These are phyloP conservation scores for Aphis craccivora DNA, from an alignment of 1,140 invertebrate genomes.

Conservation along the genomic window DNA sequence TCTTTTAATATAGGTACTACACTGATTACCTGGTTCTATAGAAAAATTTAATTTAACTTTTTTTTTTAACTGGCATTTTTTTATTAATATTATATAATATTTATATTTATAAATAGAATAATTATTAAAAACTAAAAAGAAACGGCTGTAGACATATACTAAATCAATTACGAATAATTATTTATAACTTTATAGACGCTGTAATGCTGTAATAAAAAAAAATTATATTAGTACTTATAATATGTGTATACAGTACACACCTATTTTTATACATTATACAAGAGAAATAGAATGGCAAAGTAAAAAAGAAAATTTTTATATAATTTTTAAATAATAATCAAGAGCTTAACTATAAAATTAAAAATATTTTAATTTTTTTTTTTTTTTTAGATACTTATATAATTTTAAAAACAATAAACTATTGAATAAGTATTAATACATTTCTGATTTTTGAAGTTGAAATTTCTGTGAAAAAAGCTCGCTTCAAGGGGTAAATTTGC, in stretches of 20 bases:
- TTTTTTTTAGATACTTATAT: background rate
- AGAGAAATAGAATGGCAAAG: background rate
- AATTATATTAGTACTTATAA: background rate
- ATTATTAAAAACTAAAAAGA: background rate
- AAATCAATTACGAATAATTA: background rate
- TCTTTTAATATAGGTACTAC: background rate
- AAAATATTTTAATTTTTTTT: background rate
- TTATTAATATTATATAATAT: no score
- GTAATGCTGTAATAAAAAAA: background rate
- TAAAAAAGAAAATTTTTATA: background rate
- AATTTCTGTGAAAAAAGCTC: background rate
- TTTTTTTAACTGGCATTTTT: background rate
- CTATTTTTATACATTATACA: no score
- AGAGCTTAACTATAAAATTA: background rate
- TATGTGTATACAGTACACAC: no score
- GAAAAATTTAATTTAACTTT: background rate
- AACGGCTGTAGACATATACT: background rate
- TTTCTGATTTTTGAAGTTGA: background rate
- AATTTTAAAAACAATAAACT: background rate
- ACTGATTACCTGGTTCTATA: background rate
- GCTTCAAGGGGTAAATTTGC: background rate
- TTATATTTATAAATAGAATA: background rate
- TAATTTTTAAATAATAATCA: background rate
- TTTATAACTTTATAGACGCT: background rate
- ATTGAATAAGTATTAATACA: background rate